Conservation (phyloP, 64 coral and sea anemone species). For the Porites australiensis region DNA sequence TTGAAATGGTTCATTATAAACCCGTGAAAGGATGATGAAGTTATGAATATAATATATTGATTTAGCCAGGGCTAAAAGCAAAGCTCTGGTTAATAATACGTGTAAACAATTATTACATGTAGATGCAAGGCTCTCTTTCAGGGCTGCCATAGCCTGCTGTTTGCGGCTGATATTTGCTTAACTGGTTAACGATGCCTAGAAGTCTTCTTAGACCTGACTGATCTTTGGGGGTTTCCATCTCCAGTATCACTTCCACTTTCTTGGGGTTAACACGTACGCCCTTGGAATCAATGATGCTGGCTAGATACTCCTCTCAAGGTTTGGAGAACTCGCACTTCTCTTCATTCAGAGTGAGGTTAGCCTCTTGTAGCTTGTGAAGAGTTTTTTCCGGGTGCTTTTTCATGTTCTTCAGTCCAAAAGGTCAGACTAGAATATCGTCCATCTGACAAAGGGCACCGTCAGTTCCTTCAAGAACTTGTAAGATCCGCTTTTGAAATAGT, state of each 20-base stretch:
- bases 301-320: neutral
- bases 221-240: conserved; percentile 27
- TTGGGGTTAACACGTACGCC: conserved; percentile 15
- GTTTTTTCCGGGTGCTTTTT: conserved; percentile 5
- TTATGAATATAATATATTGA: no score
- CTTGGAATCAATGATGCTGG: neutral
- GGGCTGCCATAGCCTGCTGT: no score
- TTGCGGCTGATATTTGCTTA: neutral
- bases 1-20: no score
- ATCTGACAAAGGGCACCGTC: conserved; percentile 10
- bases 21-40: no score
- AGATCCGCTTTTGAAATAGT: conserved; percentile 19
- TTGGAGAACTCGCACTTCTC: conserved; percentile 38
- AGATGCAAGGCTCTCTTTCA: no score
- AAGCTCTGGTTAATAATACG: no score
- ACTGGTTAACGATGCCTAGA: conserved; percentile 16
- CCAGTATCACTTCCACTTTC: neutral
- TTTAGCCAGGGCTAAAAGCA: no score
- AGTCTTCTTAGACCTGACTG: neutral
- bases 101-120: no score
- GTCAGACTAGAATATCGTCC: conserved; percentile 29
- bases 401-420: conserved; percentile 9
- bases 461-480: neutral
- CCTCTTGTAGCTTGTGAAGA: conserved; percentile 30
- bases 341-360: conserved; percentile 16